Conservation (phyloP, 2,888 invertebrate genomes). For the Gymnoscelis rufifasciata region DNA sequence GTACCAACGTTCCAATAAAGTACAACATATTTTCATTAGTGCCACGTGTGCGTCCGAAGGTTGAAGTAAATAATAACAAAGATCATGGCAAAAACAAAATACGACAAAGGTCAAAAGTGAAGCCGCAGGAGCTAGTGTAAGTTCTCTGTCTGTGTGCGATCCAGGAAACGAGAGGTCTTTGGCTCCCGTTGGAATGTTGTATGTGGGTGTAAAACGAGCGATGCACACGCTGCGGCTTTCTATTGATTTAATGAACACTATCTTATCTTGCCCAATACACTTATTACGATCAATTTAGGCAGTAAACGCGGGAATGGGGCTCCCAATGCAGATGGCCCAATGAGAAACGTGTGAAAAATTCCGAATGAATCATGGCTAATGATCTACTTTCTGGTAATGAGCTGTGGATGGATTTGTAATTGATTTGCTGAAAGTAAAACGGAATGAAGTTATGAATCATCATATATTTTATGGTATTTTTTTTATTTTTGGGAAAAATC, state of each 20-base stretch:
- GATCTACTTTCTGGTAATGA: background rate
- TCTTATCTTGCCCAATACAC: constrained; percentile 71
- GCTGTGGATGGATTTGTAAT: background rate
- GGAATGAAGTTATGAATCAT: too few relatives aligned
- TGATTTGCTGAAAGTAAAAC: too few relatives aligned
- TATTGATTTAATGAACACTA: constrained; percentile 75
- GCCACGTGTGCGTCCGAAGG: too few relatives aligned
- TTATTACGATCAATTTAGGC: constrained; percentile 57
- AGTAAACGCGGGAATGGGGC: constrained; percentile 10
- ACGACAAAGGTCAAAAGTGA: background rate
- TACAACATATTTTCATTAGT: too few relatives aligned
- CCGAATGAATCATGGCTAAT: background rate
- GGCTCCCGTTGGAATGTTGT: constrained; percentile 71
- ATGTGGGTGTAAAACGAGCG: constrained; percentile 60
- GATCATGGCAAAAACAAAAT: background rate
- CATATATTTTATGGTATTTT: too few relatives aligned
- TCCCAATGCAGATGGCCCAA: constrained; percentile 7
- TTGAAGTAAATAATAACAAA: too few relatives aligned
- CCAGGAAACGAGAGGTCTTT: constrained; percentile 75
- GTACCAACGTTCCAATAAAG: too few relatives aligned
- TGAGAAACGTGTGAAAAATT: constrained; percentile 10
- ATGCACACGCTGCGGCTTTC: constrained; percentile 66
- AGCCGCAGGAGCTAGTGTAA: constrained; percentile 15
- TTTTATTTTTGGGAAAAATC: too few relatives aligned
- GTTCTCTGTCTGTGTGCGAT: constrained; percentile 56